These are phyloP conservation scores for Thunnus thynnus DNA, from an alignment of 2,113 vertebrate genomes.

Conservation along the genomic window DNA sequence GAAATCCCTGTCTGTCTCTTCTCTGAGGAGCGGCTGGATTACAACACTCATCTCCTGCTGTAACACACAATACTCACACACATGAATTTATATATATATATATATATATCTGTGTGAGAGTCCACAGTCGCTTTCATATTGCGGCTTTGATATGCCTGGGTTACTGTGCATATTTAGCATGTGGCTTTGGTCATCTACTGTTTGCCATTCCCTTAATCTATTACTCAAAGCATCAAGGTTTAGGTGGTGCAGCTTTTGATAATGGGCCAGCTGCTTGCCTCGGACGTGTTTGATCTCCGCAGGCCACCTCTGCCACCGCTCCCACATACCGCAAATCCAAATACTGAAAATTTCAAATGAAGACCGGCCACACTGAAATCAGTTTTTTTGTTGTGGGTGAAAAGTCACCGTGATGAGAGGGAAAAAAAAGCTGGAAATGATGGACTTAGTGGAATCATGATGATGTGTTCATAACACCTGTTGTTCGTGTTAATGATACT, in stretches of 20 bases:
- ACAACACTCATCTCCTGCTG: constrained; percentile 65
- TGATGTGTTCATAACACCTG: too few relatives aligned
- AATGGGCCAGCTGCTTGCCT: constrained; percentile 19
- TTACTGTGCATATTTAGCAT: constrained; percentile 46
- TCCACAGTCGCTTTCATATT: constrained; percentile 32
- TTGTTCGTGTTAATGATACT: too few relatives aligned
- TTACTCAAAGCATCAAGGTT: constrained; percentile 48
- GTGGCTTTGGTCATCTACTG: constrained; percentile 46
- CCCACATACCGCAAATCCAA: constrained; percentile 18
- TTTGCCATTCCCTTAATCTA: constrained; percentile 54
- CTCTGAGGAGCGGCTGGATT: constrained; percentile 62
- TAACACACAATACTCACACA: constrained; percentile 26
- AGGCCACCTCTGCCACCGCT: neutral
- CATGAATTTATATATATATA: neutral
- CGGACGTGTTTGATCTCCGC: constrained; percentile 23
- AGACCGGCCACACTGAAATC: neutral
- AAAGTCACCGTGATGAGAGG: neutral
- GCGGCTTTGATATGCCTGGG: constrained; percentile 51
- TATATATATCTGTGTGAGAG: neutral
- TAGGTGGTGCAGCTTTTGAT: constrained; percentile 46
- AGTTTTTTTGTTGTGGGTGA: neutral
- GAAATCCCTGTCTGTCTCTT: constrained; percentile 53
- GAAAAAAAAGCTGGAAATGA: neutral
- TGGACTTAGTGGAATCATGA: too few relatives aligned
- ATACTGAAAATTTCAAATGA: neutral